Base-by-base conservation (phyloP, 2,888 invertebrate genomes). In the Epinotia bilunana region DNA sequence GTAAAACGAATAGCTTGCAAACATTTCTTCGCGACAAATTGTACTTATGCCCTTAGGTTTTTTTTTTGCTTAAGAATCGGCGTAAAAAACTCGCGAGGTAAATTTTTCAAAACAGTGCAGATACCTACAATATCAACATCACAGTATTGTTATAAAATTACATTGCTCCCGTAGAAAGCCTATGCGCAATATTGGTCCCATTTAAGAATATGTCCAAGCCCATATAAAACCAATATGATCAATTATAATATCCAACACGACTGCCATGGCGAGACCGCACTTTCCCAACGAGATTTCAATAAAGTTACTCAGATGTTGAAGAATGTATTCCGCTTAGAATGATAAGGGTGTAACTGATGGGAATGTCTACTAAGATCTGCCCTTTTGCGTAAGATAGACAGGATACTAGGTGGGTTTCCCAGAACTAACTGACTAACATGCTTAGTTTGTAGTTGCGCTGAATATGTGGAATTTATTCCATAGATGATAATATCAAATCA, bases 231-330 rank as follows among this genome's bases (percentile, higher is more conserved):
- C 63, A 64, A 70, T 70, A 74, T 70, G 64, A 74, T 64, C 65
- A 74, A 74, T 74, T 74, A 74, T 74, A 74, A 74, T 74, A 74
- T 65, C 70, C 28, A 63, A 61, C 39, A 28, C 60, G 13, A 39
- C 70, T 64, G 60, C 64, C 60, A 64, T 74, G 43, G 60, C 64
- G 49, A 65, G 70, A 70, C 33, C 39, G 53, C 13, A 74, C 74
- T 74, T 74, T 74, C 74, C 55, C 64, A 43, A 64, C 74, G 43
- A 74, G 74, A 74, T 74, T 74, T 74, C 74, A 74, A 74, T 74
- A 74, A 74, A 74, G 71, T 74, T 70, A 65, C 74, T 70, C 18
- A 71, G 64, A 71, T 64, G 33, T 57, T 70, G 63, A 74, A 60
- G 74, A 74, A 74, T 71, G 70, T 28, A n/a, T 12, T 39, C 13